phyloP scores from a whole-genome alignment of 2,888 invertebrate genomes.

The Parasteatoda lunata region DNA sequence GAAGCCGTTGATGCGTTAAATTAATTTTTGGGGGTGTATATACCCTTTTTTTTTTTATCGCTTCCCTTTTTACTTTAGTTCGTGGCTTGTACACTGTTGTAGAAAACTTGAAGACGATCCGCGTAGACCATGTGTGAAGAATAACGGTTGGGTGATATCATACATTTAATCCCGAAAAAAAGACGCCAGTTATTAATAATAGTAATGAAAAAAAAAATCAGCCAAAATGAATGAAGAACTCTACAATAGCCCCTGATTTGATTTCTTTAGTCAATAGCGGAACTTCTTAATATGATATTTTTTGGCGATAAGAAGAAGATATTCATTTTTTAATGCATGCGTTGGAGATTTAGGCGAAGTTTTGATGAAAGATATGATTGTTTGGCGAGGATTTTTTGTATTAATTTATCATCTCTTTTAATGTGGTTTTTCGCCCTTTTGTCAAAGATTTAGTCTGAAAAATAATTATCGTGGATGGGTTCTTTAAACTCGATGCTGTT shows the following conservation, averaged over 20 bases:
- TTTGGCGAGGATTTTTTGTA: neutral
- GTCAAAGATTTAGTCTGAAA: neutral
- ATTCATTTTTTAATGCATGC: slow-evolving; percentile 42
- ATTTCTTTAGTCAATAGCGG: slow-evolving; percentile 65
- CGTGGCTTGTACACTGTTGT: slow-evolving; percentile 64
- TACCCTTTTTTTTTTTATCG: slow-evolving; percentile 50
- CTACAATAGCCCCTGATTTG: slow-evolving; percentile 57
- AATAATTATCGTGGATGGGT: neutral
- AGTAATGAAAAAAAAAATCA: slow-evolving; percentile 10
- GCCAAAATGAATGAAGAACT: neutral
- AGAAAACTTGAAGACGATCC: slow-evolving; percentile 52
- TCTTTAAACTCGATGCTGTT: neutral
- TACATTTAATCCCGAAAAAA: slow-evolving; percentile 45
- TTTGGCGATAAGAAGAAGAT: slow-evolving; percentile 37
- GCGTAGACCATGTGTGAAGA: slow-evolving; percentile 64
- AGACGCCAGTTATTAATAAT: slow-evolving; percentile 59
- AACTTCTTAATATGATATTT: slow-evolving; percentile 67
- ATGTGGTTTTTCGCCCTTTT: neutral
- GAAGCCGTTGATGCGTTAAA: slow-evolving; percentile 66
- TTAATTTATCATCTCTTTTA: neutral
- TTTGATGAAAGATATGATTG: slow-evolving; percentile 24
- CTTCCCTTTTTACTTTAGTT: slow-evolving; percentile 50
- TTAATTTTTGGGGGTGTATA: slow-evolving; percentile 63
- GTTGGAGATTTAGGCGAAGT: slow-evolving; percentile 16
- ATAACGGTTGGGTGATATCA: slow-evolving; percentile 58